phyloP scores from a whole-genome alignment of 1,140 invertebrate genomes.

The Campoletis sonorensis region DNA sequence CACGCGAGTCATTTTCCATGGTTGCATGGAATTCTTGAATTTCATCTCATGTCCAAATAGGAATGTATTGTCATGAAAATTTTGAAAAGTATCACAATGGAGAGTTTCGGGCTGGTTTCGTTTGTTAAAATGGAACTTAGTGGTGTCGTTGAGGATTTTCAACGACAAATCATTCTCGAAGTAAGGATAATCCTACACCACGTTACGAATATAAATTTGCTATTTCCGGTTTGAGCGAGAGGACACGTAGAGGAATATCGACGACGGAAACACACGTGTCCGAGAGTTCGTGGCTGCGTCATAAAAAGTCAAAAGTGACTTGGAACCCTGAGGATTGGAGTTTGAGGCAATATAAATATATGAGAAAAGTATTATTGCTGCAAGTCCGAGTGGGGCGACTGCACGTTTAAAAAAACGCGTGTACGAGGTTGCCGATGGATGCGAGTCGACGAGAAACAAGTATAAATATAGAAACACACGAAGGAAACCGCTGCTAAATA shows the following conservation, averaged over 20 bases:
- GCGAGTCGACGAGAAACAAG: neutral
- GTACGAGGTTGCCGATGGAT: neutral
- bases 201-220: slow-evolving; percentile 3
- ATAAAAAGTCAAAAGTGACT: neutral
- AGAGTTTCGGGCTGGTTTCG: too few species aligned
- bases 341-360: neutral
- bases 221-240: neutral
- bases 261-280: neutral
- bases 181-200: neutral
- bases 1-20: too few species aligned
- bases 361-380: neutral
- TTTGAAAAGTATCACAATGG: too few species aligned
- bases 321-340: neutral
- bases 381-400: neutral
- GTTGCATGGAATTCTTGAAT: too few species aligned
- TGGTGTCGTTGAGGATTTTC: too few species aligned
- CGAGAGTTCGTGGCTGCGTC: neutral
- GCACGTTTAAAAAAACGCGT: neutral
- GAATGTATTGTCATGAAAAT: too few species aligned
- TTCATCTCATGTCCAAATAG: too few species aligned
- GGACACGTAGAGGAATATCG: too few species aligned
- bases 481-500: too few species aligned
- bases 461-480: slow-evolving; percentile 24
- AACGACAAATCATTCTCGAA: too few species aligned
- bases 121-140: too few species aligned